Base-by-base conservation (phyloP, 1,140 invertebrate genomes). In the Drosophila aff. region DNA sequence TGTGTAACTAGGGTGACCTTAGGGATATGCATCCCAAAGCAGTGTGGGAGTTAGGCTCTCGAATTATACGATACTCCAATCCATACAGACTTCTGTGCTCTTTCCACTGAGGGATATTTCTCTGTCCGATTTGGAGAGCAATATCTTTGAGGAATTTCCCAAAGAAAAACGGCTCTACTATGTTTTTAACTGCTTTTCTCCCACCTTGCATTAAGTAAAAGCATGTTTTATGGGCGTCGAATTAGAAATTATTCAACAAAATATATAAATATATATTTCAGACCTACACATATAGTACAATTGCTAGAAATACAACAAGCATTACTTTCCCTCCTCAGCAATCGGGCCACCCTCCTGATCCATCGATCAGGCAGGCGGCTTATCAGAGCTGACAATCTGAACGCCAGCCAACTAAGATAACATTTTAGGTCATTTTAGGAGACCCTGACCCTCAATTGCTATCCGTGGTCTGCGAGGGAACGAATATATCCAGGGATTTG, bases 401-500 rank as follows among this genome's bases (percentile, higher is more conserved):
- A 66, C 44, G 55, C 50, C 50, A 21, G 55, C 50, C 50, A 21
- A 1, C 11, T n/a, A n/a, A 40, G 82, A 85, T 85, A 85, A 57
- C 52, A 26, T n/a, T 44, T 23, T 53, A 21, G 71, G 59, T 47
- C 59, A 52, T n/a, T n/a, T n/a, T n/a, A n/a, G n/a, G 15, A 33
- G 43, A 40, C 53, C 38, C 3, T 53, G 47, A 63, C 49, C 41
- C 57, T 62, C 66, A 85, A 62, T 81, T 90, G 68, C 75, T 65
- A 23, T 89, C 91, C 10, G 85, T 87, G 41, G 91, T 92, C 46
- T 92, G 91, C 46, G 92, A 91, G 10, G 72, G 63, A 15, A 31
- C 61, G 7, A 71, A 86, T 49, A 92, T 81, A 38, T 89, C 69
- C 57, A 93, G 55, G 2, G 90, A 90, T 76, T 95, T 95, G 0